Percentiles rank a stretch among this genome's conserved stretches.
Conservation (phyloP, 2,888 invertebrate species). For the Myopa testacea region DNA sequence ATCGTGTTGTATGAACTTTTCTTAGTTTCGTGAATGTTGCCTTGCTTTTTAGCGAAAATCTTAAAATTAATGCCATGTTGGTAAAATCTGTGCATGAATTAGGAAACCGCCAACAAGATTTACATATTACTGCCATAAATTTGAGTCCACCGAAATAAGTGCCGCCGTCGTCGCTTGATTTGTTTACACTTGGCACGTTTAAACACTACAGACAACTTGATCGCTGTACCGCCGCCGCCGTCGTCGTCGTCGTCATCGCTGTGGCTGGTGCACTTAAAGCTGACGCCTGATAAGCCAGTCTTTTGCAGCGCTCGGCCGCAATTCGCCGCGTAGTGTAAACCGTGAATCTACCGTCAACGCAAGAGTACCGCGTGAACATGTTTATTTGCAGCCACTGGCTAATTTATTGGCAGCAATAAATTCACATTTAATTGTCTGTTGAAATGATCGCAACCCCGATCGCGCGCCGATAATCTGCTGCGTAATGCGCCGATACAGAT, state of each 20-base stretch:
- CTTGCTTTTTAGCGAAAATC: background rate
- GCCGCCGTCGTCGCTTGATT: background rate
- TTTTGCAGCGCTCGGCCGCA: background rate
- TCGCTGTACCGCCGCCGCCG: background rate
- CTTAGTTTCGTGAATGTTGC: no score
- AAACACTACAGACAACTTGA: background rate
- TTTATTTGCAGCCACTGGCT: conserved; percentile 40
- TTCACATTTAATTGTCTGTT: conserved; percentile 41
- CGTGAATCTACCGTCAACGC: background rate
- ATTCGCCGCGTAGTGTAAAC: background rate
- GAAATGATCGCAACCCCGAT: conserved; percentile 25
- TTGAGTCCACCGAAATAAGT: conserved; percentile 23
- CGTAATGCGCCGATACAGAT: background rate
- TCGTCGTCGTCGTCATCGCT: background rate
- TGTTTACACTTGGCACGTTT: conserved; percentile 3
- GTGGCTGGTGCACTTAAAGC: conserved; percentile 12
- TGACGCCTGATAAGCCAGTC: conserved; percentile 27
- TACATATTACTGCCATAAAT: conserved; percentile 35
- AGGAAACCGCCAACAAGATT: background rate
- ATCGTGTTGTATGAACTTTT: no score
- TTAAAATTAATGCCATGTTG: conserved; percentile 7
- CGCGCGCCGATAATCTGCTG: conserved; percentile 19
- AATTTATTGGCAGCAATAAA: conserved; percentile 44
- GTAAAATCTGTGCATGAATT: conserved; percentile 16
- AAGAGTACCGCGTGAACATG: no score